These are phyloP conservation scores for Platysteira castanea DNA, from an alignment of 2,113 vertebrate species.

Conservation along the genomic window DNA sequence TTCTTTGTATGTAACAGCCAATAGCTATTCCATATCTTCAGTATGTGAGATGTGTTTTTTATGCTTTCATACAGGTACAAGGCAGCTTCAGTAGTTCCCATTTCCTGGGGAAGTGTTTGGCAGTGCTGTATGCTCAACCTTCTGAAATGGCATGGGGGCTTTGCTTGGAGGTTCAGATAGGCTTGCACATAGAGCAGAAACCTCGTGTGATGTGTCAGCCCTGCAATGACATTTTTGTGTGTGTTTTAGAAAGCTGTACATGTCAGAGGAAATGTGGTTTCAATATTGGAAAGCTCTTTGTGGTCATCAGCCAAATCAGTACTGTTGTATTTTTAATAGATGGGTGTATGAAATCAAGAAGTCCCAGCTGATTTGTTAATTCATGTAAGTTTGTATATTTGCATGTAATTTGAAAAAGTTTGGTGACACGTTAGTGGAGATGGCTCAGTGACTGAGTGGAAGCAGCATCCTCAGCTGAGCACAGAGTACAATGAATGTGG, in stretches of 20 bases:
- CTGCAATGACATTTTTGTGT: neutral
- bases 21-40: neutral
- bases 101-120: neutral
- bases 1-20: neutral
- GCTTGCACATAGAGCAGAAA: neutral
- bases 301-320: neutral
- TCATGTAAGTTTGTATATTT: neutral
- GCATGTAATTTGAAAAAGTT: neutral
- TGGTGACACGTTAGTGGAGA: neutral
- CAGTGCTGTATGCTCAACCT: neutral
- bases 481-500: neutral
- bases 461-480: neutral
- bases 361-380: neutral
- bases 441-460: neutral
- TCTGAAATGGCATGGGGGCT: neutral
- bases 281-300: neutral
- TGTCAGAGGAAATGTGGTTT: neutral
- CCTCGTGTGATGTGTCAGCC: accelerated
- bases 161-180: neutral
- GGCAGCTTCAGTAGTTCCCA: neutral
- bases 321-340: neutral
- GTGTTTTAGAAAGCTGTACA: neutral
- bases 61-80: neutral
- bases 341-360: neutral
- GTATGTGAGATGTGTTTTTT: neutral